Conservation (phyloP, 2,888 invertebrate species). For the Corbicula japonica region DNA sequence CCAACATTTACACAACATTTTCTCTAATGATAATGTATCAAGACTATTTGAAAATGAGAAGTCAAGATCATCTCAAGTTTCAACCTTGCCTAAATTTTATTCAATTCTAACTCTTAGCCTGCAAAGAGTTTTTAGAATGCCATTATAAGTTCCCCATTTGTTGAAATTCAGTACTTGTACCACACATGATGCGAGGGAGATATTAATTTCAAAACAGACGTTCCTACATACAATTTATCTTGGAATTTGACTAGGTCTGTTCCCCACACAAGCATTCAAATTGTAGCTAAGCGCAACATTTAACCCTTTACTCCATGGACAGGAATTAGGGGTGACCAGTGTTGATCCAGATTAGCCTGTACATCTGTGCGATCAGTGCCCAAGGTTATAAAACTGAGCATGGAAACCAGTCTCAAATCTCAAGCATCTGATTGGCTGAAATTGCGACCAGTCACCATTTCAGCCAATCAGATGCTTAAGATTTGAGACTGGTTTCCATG, state of each 20-base stretch:
- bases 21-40: slow-evolving; percentile 11
- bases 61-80: slow-evolving; percentile 24
- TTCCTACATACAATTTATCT: slow-evolving; percentile 31
- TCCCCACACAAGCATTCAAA: too few species aligned
- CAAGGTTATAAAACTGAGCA: too few species aligned
- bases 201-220: slow-evolving; percentile 31
- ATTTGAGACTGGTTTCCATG: too few species aligned
- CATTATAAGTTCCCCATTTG: slow-evolving; percentile 19
- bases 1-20: slow-evolving; percentile 5
- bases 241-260: slow-evolving; percentile 40
- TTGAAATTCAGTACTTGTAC: slow-evolving; percentile 20
- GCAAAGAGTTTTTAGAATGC: slow-evolving; percentile 11
- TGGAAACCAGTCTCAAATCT: too few species aligned
- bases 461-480: too few species aligned
- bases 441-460: too few species aligned
- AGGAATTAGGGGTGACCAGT: too few species aligned
- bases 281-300: too few species aligned
- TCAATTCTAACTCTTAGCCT: slow-evolving; percentile 4
- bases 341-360: too few species aligned
- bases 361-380: too few species aligned
- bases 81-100: slow-evolving; percentile 11
- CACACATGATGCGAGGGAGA: slow-evolving; percentile 24
- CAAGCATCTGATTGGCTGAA: too few species aligned
- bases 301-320: too few species aligned
- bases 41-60: slow-evolving; percentile 6